These are phyloP conservation scores for Disparrhopalites patrizii DNA, from an alignment of 2,888 invertebrate species.

Conservation along the genomic window DNA sequence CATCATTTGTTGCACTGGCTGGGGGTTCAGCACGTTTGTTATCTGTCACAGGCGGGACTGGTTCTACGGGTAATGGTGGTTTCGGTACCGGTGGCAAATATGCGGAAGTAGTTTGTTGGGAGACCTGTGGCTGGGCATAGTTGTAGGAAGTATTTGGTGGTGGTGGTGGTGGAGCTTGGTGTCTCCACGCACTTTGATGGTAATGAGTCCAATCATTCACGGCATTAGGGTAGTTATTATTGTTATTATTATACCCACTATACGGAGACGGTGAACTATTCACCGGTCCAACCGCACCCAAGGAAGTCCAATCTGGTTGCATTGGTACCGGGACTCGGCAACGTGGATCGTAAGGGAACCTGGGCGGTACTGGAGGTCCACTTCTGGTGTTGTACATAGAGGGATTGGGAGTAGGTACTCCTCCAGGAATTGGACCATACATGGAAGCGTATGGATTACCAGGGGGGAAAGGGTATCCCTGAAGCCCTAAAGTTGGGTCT, in stretches of 20 bases:
- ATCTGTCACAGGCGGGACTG: neutral
- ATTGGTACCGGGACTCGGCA: neutral
- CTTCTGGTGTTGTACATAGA: neutral
- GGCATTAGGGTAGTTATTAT: constrained; percentile 8
- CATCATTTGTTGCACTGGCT: neutral
- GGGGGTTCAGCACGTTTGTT: neutral
- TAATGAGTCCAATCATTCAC: constrained; percentile 8
- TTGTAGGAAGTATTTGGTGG: too few relatives aligned
- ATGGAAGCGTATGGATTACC: neutral
- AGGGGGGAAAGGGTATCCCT: neutral
- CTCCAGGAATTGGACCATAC: neutral
- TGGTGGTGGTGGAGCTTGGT: neutral
- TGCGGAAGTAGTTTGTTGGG: neutral
- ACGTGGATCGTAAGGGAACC: constrained; percentile 2
- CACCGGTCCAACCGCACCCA: neutral
- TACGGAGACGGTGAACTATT: neutral
- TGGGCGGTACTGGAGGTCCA: neutral
- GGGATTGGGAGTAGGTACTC: neutral
- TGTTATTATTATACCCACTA: constrained; percentile 15
- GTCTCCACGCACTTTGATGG: constrained; percentile 1
- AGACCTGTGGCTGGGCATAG: too few relatives aligned
- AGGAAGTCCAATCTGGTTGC: neutral
- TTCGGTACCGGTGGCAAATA: neutral
- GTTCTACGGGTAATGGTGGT: neutral
- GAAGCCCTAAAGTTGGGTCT: neutral